Base-by-base conservation (phyloP, 2,888 invertebrate genomes). In the Cephalotes varians region DNA sequence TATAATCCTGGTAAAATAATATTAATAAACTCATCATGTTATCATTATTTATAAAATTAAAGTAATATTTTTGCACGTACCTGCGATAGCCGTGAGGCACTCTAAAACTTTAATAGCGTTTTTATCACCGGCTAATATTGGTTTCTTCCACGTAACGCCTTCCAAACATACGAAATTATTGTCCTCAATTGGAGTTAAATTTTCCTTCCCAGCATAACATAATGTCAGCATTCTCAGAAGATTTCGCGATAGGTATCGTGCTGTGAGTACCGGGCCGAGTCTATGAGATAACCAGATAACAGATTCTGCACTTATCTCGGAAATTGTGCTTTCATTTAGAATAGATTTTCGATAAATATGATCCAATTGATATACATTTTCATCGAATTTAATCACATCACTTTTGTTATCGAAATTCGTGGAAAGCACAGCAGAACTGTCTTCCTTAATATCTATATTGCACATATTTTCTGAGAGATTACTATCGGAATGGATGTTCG, bases 231-330 rank as follows among this genome's bases (percentile, higher is more conserved):
- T 99, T 92, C 99, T 97, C 15, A 99, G 95, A 87, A 99, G 95
- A 95, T 99, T 99, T 83, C 98, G 96, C 0, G 99, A 98, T 40
- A 99, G 95, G 95, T 98, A 97, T 89, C 98, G 97, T 56, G 99
- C 98, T 0, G 98, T 98, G 34, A 99, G 95, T 65, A 99, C 98
- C 0, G 99, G 99, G 0, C 99, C 99, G 25, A 99, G 95, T 86
- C 99, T 96, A 95, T 99, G 98, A 0, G 98, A 97, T 82, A 99
- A 93, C 99, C 99, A 99, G 84, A 98, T 96, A 0, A 98, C 95
- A 91, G 98, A 98, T 92, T 98, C 98, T 0, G 97, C 96, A 92
- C 98, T 97, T 96, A 98, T 98, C 93, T 98, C 98, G 0, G 98
- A 97, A 86, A 97, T 97, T 93, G 97, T 97, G 56, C 93, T 93